Evolutionary conservation across 1,140 invertebrate species (phyloP), one percentile per base, ranked within the genome.

Genomic region (Drosophila rhopaloa): DNA sequence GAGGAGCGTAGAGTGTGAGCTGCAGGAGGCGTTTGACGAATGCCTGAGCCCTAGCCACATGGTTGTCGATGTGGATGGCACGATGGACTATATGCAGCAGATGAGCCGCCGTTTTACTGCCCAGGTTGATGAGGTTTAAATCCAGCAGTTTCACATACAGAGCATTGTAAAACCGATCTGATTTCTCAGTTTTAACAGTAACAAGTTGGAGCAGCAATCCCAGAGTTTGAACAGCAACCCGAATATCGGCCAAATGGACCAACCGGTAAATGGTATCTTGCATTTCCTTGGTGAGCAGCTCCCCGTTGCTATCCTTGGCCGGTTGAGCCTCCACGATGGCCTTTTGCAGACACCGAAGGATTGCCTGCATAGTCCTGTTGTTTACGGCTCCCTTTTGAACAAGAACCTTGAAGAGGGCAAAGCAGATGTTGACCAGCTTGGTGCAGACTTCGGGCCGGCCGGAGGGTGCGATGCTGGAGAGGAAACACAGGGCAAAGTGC

Each of bases 381-480:
- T 99, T 97, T 1, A 99, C 96, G 74, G 98, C 97, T 24, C 97
- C 97, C 93, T 96, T 97, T 91, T 98, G 97, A 13, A 98, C 95
- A 46, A 96, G 95, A 50, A 97, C 96, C 93, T 98, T 99, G 93
- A 99, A 99, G 85, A 99, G 98, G 0, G 96, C 95, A 90, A 99
- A 98, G 92, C 99, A 99, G n/a, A 99, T 95, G 57, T 96, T 94
- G 10, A 99, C 96, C 13, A 99, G 93, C 77, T 95, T 96, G 66
- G 95, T 95, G 0, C 98, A 98, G 14, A 99, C 93, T 54, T 96
- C 94, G 3, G 93, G 93, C 53, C 98, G 96, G 9, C 96, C 95
- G 35, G 95, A 94, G 10, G 94, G 90, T 6, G 91, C 91, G 1
- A 92, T 91, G 91, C 98, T 97, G 43, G 96, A 96, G 14, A 99